Base-by-base conservation (phyloP, 1,140 invertebrate species). In the Glomeris maerens region DNA sequence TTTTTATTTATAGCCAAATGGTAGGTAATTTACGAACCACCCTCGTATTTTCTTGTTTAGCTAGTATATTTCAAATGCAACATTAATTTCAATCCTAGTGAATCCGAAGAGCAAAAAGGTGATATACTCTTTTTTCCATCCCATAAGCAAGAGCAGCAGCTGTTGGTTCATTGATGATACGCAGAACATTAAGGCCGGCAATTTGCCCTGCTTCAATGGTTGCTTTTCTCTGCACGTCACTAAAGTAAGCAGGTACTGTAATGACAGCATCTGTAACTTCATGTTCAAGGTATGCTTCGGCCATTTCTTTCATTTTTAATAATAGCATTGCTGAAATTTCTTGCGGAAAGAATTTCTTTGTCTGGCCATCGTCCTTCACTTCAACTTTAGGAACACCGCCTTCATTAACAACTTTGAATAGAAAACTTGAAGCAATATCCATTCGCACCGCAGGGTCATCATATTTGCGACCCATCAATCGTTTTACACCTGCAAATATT, bases 261-360 rank as follows among this genome's bases (percentile, higher is more conserved):
- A 70, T 59, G 7, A 71, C 69, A 3, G 65, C 66, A 27, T 63
- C 54, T n/a, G 39, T 45, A 17, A 51, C 23, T 20, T 10, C 14
- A 51, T 63, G 60, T 39, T 72, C 70, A 3, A 73, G 45, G 55
- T 66, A 54, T 2, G 42, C 13, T 45, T 56, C 45, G 14, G 57
- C 54, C 2, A 31, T 66, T 56, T 68, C 64, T 56, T 70, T 72
- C 68, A 73, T 72, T 52, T 71, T 71, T 13, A 52, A 57, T 1
- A 76, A 57, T 28, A 76, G 68, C 73, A 77, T 75, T 0, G 74
- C 66, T 3, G 68, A 71, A 23, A 78, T 67, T 60, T 78, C 74
- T 62, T 78, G 75, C 10, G 75, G 74, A 52, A 55, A 62, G 57
- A 77, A 78, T 1, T 48, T 58, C 52, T 76, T 77, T 2, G 39